A percentile compares a stretch with the other conserved stretches of the same genome.
Conservation (phyloP, 2,888 invertebrate species). For the Synergus itoensis region DNA sequence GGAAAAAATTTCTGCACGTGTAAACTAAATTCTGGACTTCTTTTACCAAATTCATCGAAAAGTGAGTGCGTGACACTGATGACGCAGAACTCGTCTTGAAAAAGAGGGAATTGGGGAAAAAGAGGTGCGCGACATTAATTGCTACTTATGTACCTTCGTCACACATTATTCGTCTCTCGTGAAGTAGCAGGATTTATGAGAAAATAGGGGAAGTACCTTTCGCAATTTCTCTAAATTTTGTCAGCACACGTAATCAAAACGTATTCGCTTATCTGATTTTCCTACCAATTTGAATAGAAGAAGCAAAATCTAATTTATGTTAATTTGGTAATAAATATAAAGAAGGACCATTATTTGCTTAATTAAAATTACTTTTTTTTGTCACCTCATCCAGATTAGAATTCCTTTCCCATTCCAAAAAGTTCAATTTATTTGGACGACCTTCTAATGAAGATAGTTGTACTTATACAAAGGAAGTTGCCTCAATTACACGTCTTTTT, state of each 20-base stretch:
- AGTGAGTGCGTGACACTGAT: slow-evolving; percentile 11
- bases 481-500: background rate
- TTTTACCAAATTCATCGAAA: slow-evolving; percentile 12
- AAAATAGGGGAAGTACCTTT: background rate
- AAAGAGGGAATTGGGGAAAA: background rate
- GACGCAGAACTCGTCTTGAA: slow-evolving; percentile 4
- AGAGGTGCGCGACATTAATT: slow-evolving; percentile 1
- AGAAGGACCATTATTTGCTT: background rate
- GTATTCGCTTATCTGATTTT: background rate
- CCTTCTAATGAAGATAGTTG: background rate
- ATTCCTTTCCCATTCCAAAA: background rate
- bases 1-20: background rate
- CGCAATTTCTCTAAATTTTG: background rate
- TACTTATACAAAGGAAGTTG: background rate
- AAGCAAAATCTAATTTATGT: background rate
- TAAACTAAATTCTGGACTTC: background rate
- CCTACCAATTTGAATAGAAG: too few species aligned
- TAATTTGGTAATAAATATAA: background rate
- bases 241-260: background rate
- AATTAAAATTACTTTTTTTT: background rate
- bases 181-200: background rate
- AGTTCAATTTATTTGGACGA: background rate
- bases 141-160: background rate
- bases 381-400: background rate
- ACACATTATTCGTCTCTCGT: slow-evolving; percentile 4